These are phyloP conservation scores for Phalacrocorax brasilianus DNA, from an alignment of 2,113 vertebrate genomes.

Conservation along the genomic window DNA sequence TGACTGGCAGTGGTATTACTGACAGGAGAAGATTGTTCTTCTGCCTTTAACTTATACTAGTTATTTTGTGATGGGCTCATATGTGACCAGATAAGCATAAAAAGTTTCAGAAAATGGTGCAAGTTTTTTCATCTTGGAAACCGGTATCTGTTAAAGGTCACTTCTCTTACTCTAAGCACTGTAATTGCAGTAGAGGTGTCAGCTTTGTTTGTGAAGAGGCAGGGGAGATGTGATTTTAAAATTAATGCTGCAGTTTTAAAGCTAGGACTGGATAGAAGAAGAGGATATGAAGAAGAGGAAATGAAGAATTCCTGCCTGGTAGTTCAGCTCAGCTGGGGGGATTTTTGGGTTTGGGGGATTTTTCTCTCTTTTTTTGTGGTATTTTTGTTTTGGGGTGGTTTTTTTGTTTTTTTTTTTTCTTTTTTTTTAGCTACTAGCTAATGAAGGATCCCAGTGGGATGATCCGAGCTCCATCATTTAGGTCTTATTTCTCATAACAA, in stretches of 20 bases:
- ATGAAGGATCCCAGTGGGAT: neutral
- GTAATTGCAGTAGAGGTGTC: neutral
- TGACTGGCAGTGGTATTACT: neutral
- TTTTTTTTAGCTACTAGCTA: neutral
- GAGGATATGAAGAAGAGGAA: neutral
- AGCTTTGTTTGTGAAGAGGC: neutral
- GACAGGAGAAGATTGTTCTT: neutral
- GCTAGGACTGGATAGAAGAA: neutral
- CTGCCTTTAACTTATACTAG: neutral
- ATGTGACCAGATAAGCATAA: neutral
- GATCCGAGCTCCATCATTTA: neutral
- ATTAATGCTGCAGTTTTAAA: neutral
- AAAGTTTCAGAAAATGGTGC: neutral
- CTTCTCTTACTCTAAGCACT: neutral
- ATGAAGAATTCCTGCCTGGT: neutral
- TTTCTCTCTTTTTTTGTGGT: too few species aligned
- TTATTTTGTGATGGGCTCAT: neutral
- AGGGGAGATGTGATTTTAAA: neutral
- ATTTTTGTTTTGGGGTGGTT: too few species aligned
- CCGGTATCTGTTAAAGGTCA: neutral
- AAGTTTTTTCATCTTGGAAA: neutral
- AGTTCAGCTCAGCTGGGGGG: neutral
- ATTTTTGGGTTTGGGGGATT: too few species aligned
- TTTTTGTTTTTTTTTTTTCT: too few species aligned
- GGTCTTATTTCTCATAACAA: neutral